Evolutionary conservation across 2,888 invertebrate genomes (phyloP), one percentile per base, ranked within the genome.

Genomic region (Uloborus plumipes): DNA sequence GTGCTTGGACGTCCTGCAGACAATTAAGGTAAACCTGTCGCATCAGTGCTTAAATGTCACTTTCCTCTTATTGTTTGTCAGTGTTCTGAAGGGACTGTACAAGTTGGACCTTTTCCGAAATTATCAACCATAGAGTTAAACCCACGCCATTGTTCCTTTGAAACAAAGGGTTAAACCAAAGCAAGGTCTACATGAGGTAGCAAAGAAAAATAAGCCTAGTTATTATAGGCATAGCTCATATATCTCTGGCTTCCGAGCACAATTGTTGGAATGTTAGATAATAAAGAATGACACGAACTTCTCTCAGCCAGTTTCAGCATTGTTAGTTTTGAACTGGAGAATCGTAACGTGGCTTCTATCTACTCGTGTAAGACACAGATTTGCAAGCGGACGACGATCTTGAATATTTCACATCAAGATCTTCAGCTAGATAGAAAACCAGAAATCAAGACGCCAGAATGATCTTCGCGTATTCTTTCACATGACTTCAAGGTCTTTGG

Each of bases 41-140:
- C 65, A 18, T 61, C 67, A 71, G 50, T 51, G 59, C 53, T 20
- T 72, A 61, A 51, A 79, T 65, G 79, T 69, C 72, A 16, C 65
- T 20, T 79, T 73, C 73, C 64, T 73, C 66, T 74, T 67, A 81
- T 81, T 81, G 80, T 81, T 81, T 64, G 58, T 15, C 15, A 22
- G 55, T 69, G 49, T 61, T 31, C 14, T 18, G 53, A 51, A 66
- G 55, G 47, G 61, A 65, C 26, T 59, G 64, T 66, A 72, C 71
- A 61, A 72, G 51, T 58, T 62, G 62, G 49, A 67, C 69, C 62
- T 67, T 62, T 39, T 31, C 80, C 67, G 69, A 62, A 73, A 73
- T 73, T 53, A 78, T 78, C 78, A 47, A 11, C 16, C 26, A 22
- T 65, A 58, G 65, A 72, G 72, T 72, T 72, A 78, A 78, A 72